Percentiles rank a stretch among this genome's conserved stretches.
Evolutionary conservation across 64 coral and sea anemone species (phyloP).

Genomic region (Astreopora myriophthalma): DNA sequence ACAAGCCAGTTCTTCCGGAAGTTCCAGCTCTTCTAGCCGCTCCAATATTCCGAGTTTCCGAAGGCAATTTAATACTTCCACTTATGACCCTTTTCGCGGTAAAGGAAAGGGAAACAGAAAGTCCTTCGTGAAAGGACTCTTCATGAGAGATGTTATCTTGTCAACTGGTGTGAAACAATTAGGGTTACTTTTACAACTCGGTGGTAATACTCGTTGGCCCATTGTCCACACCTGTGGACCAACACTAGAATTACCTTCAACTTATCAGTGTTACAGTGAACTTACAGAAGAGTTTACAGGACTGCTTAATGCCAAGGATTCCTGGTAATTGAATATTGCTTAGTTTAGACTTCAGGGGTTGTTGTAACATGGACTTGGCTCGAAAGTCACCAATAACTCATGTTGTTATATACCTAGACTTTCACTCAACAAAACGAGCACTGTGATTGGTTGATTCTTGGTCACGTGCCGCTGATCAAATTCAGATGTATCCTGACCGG

Average conservation of each 20-base stretch:
- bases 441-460: no score
- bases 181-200: neutral
- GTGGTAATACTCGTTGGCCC: neutral
- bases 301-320: conserved; percentile 26
- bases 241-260: conserved; percentile 36
- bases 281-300: conserved; percentile 11
- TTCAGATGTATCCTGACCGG: no score
- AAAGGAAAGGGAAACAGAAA: conserved; percentile 15
- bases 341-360: conserved; percentile 8
- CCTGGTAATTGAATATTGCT: conserved; percentile 37
- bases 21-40: neutral
- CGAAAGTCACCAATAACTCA: neutral
- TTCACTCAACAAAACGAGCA: no score
- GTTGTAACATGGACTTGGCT: neutral
- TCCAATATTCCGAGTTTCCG: conserved; percentile 7
- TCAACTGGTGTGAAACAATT: conserved; percentile 30
- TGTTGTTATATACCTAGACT: no score
- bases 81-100: neutral
- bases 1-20: neutral
- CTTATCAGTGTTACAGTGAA: conserved; percentile 1
- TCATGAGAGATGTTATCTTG: conserved; percentile 51
- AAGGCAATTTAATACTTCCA: conserved; percentile 8
- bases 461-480: no score
- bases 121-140: conserved; percentile 41
- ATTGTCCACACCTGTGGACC: conserved; percentile 55